Conservation (phyloP, 2,797 vertebrate species). For the Orestias chungarensis region DNA sequence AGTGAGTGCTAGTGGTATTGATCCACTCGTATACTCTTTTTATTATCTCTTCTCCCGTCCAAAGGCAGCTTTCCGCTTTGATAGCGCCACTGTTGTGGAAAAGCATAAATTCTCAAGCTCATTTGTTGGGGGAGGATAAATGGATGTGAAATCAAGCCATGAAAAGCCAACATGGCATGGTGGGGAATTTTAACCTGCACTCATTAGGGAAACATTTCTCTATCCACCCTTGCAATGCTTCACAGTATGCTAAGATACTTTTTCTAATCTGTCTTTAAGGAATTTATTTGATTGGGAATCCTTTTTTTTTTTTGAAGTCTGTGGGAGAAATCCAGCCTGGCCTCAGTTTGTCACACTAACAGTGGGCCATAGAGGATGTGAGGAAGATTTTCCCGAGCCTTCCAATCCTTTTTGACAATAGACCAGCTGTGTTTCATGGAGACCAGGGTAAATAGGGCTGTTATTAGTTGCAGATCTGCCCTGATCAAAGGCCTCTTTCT, state of each 20-base stretch:
- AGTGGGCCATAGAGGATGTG: conserved; percentile 53
- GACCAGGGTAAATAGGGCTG: conserved; percentile 63
- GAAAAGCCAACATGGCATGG: conserved; percentile 73
- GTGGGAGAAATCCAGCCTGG: conserved; percentile 61
- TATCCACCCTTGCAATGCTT: conserved; percentile 46
- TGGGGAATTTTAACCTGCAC: conserved; percentile 72
- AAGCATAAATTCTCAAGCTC: conserved; percentile 75
- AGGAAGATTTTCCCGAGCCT: conserved; percentile 53
- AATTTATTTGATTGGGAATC: conserved; percentile 58
- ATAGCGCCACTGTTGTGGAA: conserved; percentile 59
- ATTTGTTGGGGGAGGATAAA: conserved; percentile 76
- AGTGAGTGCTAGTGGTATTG: conserved; percentile 68
- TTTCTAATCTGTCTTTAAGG: conserved; percentile 28
- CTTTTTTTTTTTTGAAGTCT: conserved; percentile 48
- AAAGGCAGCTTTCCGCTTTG: conserved; percentile 64
- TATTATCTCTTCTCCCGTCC: conserved; percentile 73
- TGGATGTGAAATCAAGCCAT: conserved; percentile 78
- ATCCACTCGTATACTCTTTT: conserved; percentile 64
- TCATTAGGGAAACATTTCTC: conserved; percentile 75
- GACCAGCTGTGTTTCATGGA: conserved; percentile 58
- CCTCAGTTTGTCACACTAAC: conserved; percentile 49
- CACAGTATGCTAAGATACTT: conserved; percentile 61
- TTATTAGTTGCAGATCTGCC: conserved; percentile 60
- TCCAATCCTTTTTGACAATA: conserved; percentile 48
- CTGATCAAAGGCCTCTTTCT: conserved; percentile 70